Evolutionary conservation across 2,797 vertebrate species (phyloP), one percentile per base, ranked within the genome.

Genomic region (Paramormyrops hopkinsi): DNA sequence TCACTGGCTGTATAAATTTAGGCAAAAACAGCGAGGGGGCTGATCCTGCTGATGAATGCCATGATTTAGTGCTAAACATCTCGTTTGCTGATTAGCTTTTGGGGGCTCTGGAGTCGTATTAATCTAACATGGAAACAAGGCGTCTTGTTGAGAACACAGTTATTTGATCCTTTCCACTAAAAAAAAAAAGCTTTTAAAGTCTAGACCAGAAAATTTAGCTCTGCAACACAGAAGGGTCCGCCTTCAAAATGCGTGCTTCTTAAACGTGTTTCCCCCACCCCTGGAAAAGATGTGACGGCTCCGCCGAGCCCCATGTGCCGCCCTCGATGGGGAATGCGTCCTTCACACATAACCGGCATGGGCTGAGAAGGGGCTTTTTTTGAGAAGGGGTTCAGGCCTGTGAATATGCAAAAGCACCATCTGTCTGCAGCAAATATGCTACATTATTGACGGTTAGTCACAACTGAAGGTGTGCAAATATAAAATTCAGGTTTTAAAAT

Each of bases 351-450:
- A 50, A n/a, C 41, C 8, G 2, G 37, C 79, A 62, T 44, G 82
- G 88, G 37, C 53, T 19, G 7, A 65, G 51, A 89, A 62, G 53
- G 54, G 17, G 2, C 4, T 83, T 59, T 17, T 12, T 56, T 44
- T 84, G 46, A 83, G 17, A 19, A 19, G 88, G 69, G 76, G 29
- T 82, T 59, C 51, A 84, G 54, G 53, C 44, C 37, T 89, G 88
- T 56, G 44, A 89, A 89, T 89, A 89, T 84, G 88, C 76, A 89
- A 89, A 83, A 84, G 22, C n/a, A 19, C 53, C 88, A 89, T 84
- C 88, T 89, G 76, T 53, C 44, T 59, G 41, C 53, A 46, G 17
- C 4, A 84, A 54, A 89, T 25, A 62, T 84, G 53, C 53, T 89
- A 84, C 76, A 83, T 84, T 62, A 59, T 84, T 62, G 82, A 84